phyloP scores from a whole-genome alignment of 2,113 vertebrate genomes.

The Paramormyrops kingsleyae region DNA sequence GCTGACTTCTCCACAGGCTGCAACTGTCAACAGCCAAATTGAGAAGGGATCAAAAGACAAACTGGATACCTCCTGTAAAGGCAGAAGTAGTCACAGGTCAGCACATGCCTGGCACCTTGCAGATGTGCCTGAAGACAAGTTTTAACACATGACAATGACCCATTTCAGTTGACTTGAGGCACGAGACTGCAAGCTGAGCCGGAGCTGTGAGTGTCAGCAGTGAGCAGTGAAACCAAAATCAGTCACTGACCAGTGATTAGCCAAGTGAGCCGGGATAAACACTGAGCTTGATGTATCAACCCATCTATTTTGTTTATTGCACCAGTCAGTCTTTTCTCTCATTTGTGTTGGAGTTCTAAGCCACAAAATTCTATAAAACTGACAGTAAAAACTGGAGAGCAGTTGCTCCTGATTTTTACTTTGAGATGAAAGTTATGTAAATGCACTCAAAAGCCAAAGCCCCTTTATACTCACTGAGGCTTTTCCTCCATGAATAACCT shows the following conservation, averaged over 20 bases:
- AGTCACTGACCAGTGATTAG: slow-evolving; percentile 6
- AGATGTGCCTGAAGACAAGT: background rate
- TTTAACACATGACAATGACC: slow-evolving; percentile 11
- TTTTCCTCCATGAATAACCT: slow-evolving; percentile 1
- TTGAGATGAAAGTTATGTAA: background rate
- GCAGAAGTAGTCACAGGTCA: background rate
- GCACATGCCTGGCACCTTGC: background rate
- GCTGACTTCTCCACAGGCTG: background rate
- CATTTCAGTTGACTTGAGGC: slow-evolving; percentile 5
- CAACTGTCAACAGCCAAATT: background rate
- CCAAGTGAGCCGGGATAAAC: background rate
- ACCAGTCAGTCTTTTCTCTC: background rate
- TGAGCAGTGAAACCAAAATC: background rate
- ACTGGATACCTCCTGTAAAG: background rate
- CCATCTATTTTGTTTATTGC: background rate
- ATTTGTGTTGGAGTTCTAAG: background rate
- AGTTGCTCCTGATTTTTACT: background rate
- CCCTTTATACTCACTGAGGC: background rate
- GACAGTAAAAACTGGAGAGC: background rate
- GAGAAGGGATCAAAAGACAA: background rate
- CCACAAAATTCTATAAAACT: background rate
- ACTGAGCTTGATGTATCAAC: background rate
- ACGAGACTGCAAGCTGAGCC: background rate
- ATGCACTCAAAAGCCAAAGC: background rate
- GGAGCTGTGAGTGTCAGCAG: slow-evolving; percentile 16